Base-by-base conservation (phyloP, 2,113 vertebrate genomes). In the Drymodes brunneopygia region DNA sequence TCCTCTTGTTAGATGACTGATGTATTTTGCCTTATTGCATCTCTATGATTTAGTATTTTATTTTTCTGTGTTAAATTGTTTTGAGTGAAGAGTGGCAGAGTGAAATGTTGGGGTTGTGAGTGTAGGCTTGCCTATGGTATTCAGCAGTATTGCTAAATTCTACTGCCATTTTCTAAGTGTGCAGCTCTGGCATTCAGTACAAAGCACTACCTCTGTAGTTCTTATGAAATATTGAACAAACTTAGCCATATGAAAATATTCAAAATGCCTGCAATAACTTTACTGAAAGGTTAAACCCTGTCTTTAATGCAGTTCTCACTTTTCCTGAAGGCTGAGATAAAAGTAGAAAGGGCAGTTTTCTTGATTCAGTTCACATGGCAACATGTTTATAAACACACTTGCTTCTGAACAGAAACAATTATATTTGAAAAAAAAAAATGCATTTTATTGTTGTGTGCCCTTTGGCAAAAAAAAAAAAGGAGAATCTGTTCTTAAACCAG, bases 261-360 rank as follows among this genome's bases (percentile, higher is more conserved):
- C 47, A 74, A 71, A 92, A 78, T 81, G 47, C 31, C 56, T 71
- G 51, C 54, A 67, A 18, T 80, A 48, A 77, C 27, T 91, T 81
- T 71, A 61, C 48, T 64, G 64, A 62, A 86, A 95, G 62, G 29
- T 84, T 88, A 77, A 58, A 84, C 60, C 19, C 35, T 9, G 6
- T 47, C 60, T 86, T 88, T 77, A 70, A 71, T 71, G 56, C 35
- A 80, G 38, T 50, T 86, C 38, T 93, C 15, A 28, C 51, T 92
- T 90, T 53, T 78, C 25, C 47, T 64, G 80, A 81, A 88, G 83
- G 60, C 80, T 90, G 80, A 94, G 51, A 84, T 94, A 80, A 70
- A 97, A 86, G 75, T 50, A 93, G 70, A 92, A 81, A 71, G 64
- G 83, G 27, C 64, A 86, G 60, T 92, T 94, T 87, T 88, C 71